Conservation (phyloP, 2,888 invertebrate genomes). For the Acronicta aceris region DNA sequence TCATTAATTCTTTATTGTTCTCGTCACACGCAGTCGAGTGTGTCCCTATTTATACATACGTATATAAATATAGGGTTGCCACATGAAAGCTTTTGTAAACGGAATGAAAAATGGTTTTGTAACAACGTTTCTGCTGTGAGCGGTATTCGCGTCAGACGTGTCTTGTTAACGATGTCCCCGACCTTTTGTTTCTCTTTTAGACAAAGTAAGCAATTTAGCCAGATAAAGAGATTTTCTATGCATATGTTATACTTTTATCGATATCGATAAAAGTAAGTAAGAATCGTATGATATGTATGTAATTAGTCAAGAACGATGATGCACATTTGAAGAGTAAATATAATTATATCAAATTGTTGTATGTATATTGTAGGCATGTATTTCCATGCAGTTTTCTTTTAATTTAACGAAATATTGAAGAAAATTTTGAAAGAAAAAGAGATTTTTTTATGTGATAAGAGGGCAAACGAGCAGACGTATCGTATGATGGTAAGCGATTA, state of each 20-base stretch:
- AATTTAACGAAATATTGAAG: no score
- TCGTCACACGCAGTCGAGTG: slow-evolving; percentile 22
- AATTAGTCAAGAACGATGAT: no score
- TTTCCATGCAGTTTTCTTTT: no score
- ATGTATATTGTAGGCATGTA: no score
- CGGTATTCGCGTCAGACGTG: slow-evolving; percentile 4
- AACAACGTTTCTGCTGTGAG: slow-evolving; percentile 9
- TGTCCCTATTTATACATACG: background rate
- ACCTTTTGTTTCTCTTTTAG: slow-evolving; percentile 14
- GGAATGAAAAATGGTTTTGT: slow-evolving; percentile 20
- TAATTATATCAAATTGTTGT: no score
- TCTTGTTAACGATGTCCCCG: slow-evolving; percentile 7
- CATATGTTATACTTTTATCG: background rate
- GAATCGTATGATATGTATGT: no score
- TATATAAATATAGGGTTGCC: slow-evolving; percentile 5
- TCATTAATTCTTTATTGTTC: slow-evolving; percentile 56
- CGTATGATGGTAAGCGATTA: no score
- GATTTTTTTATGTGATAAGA: no score
- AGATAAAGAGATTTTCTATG: background rate
- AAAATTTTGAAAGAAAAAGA: no score
- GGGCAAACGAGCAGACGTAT: no score
- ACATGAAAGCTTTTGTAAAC: slow-evolving; percentile 17
- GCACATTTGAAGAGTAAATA: no score
- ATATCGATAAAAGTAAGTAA: background rate
- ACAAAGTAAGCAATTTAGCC: slow-evolving; percentile 5